These are phyloP conservation scores for Ecliptopera silaceata DNA, from an alignment of 2,888 invertebrate species.

Conservation along the genomic window DNA sequence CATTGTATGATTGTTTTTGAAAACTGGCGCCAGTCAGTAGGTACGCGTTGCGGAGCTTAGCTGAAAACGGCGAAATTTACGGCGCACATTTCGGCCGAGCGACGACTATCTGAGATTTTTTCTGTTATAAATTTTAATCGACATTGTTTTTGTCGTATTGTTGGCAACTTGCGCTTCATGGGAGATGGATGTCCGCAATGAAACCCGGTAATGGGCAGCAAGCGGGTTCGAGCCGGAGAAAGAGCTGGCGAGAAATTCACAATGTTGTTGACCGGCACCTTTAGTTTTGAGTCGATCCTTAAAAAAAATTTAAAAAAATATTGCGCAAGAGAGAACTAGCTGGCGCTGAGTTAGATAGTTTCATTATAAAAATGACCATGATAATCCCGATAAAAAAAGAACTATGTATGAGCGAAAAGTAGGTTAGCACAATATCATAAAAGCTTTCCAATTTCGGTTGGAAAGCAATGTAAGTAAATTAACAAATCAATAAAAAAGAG, in stretches of 20 bases:
- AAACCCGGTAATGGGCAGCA: constrained; percentile 29
- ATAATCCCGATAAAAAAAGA: background rate
- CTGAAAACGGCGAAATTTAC: constrained; percentile 63
- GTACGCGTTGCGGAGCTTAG: constrained; percentile 41
- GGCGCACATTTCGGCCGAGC: constrained; percentile 50
- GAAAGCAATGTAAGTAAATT: no score
- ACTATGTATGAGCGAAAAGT: background rate
- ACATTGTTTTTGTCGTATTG: constrained; percentile 42
- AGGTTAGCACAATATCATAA: background rate
- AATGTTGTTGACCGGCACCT: background rate
- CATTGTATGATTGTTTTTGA: constrained; percentile 73
- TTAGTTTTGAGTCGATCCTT: no score
- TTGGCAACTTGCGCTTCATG: constrained; percentile 34
- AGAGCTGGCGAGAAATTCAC: constrained; percentile 2
- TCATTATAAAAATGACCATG: background rate
- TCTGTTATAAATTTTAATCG: constrained; percentile 48
- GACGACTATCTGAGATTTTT: constrained; percentile 42
- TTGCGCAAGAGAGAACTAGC: no score
- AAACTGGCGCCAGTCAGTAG: constrained; percentile 59
- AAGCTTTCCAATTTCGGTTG: constrained; percentile 10
- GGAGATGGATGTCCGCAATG: constrained; percentile 29
- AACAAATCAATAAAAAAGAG: no score
- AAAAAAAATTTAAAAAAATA: no score
- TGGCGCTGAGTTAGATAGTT: no score
- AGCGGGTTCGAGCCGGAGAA: constrained; percentile 38